Evolutionary conservation across 2,888 invertebrate genomes (phyloP), one percentile per base, ranked within the genome.

Genomic region (Nymphalis polychloros): DNA sequence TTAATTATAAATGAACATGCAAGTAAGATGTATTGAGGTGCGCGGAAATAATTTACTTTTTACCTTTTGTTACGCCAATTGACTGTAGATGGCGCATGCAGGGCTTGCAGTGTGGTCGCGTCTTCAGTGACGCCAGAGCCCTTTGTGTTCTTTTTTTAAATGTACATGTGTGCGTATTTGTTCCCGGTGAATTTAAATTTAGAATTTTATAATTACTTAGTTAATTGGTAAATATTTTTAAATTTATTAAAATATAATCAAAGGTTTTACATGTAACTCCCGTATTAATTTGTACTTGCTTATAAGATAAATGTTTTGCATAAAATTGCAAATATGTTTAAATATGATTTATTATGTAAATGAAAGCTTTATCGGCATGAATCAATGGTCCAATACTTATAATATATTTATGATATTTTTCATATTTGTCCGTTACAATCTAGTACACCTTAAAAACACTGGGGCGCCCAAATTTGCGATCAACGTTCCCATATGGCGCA

Each of bases 41-140:
- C 65, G 69, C 64, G 67, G 70, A 70, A 72, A 73, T 75, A 75
- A 76, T 76, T 73, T 70, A 75, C 73, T 74, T 76, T 41, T 89
- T 87, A 82, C 86, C 84, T 85, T 85, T 84, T 83, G 88, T 84
- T 76, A 89, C 88, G 92, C 86, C 90, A 90, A 90, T 92, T 90
- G 89, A 82, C 72, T 77, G 84, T 87, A 86, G 85, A 92, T 91
- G 90, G 90, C 75, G 87, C 92, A 85, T 89, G 86, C 82, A 78
- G 77, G 79, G 81, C 85, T 79, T 82, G 82, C 87, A 76, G 88
- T 90, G 91, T 90, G 92, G 92, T 86, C 91, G 84, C 76, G 76
- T 81, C 88, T 81, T 89, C 88, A 83, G 79, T 75, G 75, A 78
- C 82, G 84, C 80, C 81, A 81, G 84, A 65, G 79, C 80, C 67